Evolutionary conservation across 2,797 vertebrate genomes (phyloP), one percentile per base, ranked within the genome.

Genomic region (Spinus pinus): DNA sequence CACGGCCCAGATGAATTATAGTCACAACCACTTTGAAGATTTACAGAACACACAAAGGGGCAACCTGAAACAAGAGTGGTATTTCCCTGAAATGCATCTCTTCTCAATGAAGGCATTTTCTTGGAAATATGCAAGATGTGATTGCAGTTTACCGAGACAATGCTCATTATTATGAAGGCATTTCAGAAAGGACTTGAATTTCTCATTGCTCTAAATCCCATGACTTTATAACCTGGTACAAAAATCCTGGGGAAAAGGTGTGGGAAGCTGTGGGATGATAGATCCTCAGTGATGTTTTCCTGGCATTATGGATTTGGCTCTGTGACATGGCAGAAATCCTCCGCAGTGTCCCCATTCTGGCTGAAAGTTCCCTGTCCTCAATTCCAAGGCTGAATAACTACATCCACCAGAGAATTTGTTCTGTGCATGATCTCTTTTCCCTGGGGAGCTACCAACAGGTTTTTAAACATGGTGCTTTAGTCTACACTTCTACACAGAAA

Each of bases 11-110:
- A 96, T 94, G 90, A 96, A 89, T 93, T 95, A 94, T 81, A 86
- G 90, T 54, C 54, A 87, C 88, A 88, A 64, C 28, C 35, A 73
- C 96, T 97, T 96, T 96, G 95, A 96, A 95, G 94, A 91, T 93
- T 93, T 96, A 91, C 88, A 92, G 94, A 95, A 93, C 56, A 71
- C 77, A 90, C 77, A 95, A 91, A 92, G 77, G 90, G 71, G 70
- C 92, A 96, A 95, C 80, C 65, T 85, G 92, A 94, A 94, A 84
- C 81, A 95, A 86, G 81, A 93, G 44, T 50, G 73, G 66, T 69
- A 90, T 90, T 94, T 91, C 88, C 88, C 86, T 80, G 83, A 93
- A 97, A 85, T 86, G 50, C 50, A 33, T 54, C 53, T 84, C 80
- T 92, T 88, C 81, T 94, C 84, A 86, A 85, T 85, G 93, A 93